Percentiles rank a stretch among this genome's conserved stretches.
Conservation (phyloP, 2,888 invertebrate genomes). For the Sipha maydis region DNA sequence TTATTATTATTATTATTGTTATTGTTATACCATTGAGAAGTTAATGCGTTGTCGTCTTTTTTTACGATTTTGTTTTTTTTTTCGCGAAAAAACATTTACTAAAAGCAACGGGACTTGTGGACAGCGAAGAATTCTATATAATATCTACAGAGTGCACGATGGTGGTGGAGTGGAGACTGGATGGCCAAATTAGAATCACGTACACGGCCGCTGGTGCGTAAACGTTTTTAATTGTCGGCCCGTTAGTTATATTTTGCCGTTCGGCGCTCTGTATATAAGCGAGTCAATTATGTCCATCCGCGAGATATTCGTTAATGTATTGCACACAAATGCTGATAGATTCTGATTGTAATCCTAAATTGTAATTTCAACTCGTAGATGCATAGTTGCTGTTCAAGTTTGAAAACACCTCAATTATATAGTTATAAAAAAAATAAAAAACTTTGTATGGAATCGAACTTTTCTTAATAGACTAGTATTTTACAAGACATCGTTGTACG, state of each 20-base stretch:
- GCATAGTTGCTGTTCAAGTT: too few relatives aligned
- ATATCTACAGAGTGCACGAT: not conserved
- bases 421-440: too few relatives aligned
- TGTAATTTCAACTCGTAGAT: too few relatives aligned
- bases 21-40: constrained; percentile 11
- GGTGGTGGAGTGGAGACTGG: not conserved
- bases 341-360: too few relatives aligned
- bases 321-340: not conserved
- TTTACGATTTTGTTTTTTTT: constrained; percentile 14
- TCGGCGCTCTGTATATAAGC: not conserved
- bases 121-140: constrained; percentile 25
- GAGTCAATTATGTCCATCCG: not conserved
- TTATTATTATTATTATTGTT: constrained; percentile 34
- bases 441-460: too few relatives aligned
- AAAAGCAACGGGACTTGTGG: constrained; percentile 52
- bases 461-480: too few relatives aligned
- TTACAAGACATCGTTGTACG: too few relatives aligned
- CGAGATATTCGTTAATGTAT: not conserved
- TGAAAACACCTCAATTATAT: too few relatives aligned
- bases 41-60: constrained; percentile 26
- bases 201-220: constrained; percentile 48
- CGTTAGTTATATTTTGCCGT: constrained; percentile 48
- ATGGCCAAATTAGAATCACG: constrained; percentile 50
- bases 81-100: constrained; percentile 29
- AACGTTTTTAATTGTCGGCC: constrained; percentile 55